phyloP scores from a whole-genome alignment of 2,888 invertebrate genomes.

The Lydus trimaculatus region DNA sequence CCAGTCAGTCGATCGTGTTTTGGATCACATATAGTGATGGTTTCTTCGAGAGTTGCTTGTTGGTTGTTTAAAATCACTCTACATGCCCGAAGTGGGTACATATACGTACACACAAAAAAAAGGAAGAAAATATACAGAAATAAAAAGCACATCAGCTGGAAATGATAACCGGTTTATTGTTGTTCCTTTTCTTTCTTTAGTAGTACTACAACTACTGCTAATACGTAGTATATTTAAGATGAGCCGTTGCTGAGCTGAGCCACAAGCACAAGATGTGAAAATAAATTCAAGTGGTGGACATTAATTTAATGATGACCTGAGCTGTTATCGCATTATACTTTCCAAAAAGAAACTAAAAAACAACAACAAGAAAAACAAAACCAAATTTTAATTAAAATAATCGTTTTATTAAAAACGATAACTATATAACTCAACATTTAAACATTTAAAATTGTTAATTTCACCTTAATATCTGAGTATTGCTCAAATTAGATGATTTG shows the following conservation, averaged over 20 bases:
- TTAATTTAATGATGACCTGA: constrained; percentile 26
- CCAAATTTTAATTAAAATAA: neutral
- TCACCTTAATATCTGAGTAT: neutral
- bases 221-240: constrained; percentile 58
- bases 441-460: neutral
- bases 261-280: constrained; percentile 27
- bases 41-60: constrained; percentile 41
- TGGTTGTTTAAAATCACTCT: constrained; percentile 53
- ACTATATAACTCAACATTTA: neutral
- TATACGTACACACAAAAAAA: constrained; percentile 50
- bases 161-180: constrained; percentile 58
- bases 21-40: constrained; percentile 35
- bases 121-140: constrained; percentile 54
- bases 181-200: constrained; percentile 54
- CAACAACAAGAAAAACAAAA: neutral
- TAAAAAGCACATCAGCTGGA: constrained; percentile 61
- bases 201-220: constrained; percentile 60
- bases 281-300: constrained; percentile 30
- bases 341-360: neutral
- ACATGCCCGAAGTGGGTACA: constrained; percentile 54
- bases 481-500: constrained; percentile 19
- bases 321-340: constrained; percentile 10
- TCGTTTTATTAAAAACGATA: neutral
- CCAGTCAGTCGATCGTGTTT: constrained; percentile 47
- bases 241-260: constrained; percentile 45